Evolutionary conservation across 2,113 vertebrate species (phyloP).

Genomic region (Aphelocoma coerulescens): DNA sequence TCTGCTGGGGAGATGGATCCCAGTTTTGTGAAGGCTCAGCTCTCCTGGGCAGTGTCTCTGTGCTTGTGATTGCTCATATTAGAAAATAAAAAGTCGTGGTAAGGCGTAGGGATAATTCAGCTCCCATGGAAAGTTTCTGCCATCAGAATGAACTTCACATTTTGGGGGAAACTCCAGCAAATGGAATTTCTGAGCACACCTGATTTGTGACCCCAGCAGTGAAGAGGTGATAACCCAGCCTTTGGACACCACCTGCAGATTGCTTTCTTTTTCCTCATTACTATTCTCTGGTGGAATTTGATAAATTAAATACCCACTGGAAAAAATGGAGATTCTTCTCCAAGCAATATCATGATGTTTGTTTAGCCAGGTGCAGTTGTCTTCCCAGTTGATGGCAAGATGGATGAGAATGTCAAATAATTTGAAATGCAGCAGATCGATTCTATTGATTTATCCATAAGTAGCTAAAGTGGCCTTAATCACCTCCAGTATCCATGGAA

Average conservation of each 20-base stretch:
- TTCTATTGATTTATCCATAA: conserved; percentile 47
- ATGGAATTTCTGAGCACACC: background rate
- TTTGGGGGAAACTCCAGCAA: background rate
- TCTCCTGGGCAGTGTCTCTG: background rate
- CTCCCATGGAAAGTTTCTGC: background rate
- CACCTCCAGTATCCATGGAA: background rate
- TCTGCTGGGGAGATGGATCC: background rate
- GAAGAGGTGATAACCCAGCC: background rate
- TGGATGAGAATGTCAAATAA: background rate
- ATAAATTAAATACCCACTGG: background rate
- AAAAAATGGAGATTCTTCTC: background rate
- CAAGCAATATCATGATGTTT: background rate
- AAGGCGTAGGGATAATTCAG: background rate
- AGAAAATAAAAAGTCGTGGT: background rate
- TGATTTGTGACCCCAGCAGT: background rate
- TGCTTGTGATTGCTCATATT: background rate
- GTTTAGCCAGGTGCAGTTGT: background rate
- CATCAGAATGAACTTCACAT: background rate
- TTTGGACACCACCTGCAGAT: background rate
- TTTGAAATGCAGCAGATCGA: background rate
- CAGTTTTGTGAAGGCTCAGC: background rate
- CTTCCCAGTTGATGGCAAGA: background rate
- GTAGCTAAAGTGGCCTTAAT: conserved; percentile 6
- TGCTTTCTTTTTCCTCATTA: background rate
- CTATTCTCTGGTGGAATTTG: background rate